Evolutionary conservation across 2,113 vertebrate species (phyloP), one percentile per base, ranked within the genome.

Genomic region (Leptodactylus fuscus): DNA sequence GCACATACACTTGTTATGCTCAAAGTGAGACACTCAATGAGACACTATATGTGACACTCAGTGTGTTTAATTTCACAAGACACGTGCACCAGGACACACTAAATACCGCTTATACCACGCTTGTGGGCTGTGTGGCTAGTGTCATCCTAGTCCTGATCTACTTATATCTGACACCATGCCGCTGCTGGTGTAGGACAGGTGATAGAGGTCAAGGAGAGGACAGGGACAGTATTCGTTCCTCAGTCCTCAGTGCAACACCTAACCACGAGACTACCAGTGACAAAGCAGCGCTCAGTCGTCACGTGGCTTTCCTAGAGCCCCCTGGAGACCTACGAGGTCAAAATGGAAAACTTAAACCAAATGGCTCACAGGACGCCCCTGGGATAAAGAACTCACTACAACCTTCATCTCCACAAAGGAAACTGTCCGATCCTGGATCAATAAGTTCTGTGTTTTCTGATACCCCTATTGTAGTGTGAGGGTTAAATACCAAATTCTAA

Each of bases 401-500:
- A 22, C 74, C 74, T 53, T 27, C 76, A 90, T 97, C 95, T 88
- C 93, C 87, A 0, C 96, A 94, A 89, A 93, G 98, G 90, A 97
- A 96, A 93, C 95, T 96, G 94, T 99, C 98, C 0, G 96, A 98
- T 74, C 95, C 96, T 0, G 97, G 98, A 85, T 99, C 98, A 1
- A 96, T 98, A 90, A 97, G 97, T 90, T 99, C 98, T 0, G 97
- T 99, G 88, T 99, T 98, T 92, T 99, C 97, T 0, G 97, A 99
- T 93, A 98, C 97, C 1, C 97, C 98, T 87, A 99, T 99, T 88
- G 97, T 99, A 92, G 97, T 98, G 91, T 99, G 94, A 95, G 85
- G 38, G 15, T 0, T 79, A 18, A n/a, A 32, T 82, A 7, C n/a
- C 29, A 67, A 48, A 16, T 9, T 10, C 60, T 12, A 11, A 48